Base-by-base conservation (phyloP, 2,113 vertebrate species). In the Collichthys lucidus region DNA sequence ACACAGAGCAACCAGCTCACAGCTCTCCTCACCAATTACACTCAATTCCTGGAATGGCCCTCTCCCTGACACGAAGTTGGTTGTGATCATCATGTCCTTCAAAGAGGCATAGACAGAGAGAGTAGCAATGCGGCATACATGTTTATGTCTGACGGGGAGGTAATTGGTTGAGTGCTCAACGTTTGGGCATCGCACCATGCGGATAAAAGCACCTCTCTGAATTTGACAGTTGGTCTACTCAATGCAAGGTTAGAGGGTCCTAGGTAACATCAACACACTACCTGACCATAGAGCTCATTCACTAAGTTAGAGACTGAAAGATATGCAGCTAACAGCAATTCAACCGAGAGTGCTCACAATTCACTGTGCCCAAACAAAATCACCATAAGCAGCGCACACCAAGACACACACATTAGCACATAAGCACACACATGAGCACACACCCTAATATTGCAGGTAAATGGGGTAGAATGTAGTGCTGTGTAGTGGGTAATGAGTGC, bases 401-500 rank as follows among this genome's bases (percentile, higher is more conserved):
- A 22, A 78, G 15, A 69, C 64, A 20, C 65, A 50, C 71, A 57
- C 35, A 40, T 2, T 10, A 59, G 15, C 2, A 3, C 52, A 31
- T 47, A 24, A 31, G 5, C 76, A 57, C 73, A 59, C 53, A 47
- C 49, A 65, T 8, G 26, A 11, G n/a, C 77, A 68, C 72, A 66
- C 80, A 53, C 46, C 66, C 67, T 46, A 71, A 87, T 59, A 78
- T 59, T n/a, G 79, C 89, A 91, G 89, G 88, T 89, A 91, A 92
- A 92, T 90, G 85, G 82, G 80, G 83, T 82, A 86, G 88, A 88
- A 85, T 89, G 88, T 83, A 85, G 79, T 56, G 80, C 69, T 75
- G 66, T 77, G 79, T 85, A 85, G 83, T 87, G 84, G 86, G 90
- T 93, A 94, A 94, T 91, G 89, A 93, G 90, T 61, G 72, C 89